Evolutionary conservation across 1,140 invertebrate species (phyloP), one percentile per base, ranked within the genome.

Genomic region (Drosophila yakuba): DNA sequence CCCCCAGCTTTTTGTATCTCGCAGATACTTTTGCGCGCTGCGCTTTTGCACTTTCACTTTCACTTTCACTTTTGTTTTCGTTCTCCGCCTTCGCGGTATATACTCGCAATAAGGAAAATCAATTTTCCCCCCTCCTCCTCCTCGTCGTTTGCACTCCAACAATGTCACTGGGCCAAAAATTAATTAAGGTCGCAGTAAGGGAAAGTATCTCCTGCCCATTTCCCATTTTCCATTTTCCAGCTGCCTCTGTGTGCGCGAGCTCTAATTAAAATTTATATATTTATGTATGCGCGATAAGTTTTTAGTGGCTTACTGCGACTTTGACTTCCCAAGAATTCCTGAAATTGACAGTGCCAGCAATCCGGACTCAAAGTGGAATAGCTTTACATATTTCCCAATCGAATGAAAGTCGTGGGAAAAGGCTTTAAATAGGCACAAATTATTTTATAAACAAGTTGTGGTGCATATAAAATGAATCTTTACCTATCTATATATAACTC

Each of bases 181-280:
- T 88, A 88, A 88, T 88, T 88, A 88, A 88, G 83, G 83, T 74
- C 71, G 80, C 81, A 64, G 32, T 58, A 64, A 69, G 20, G 67
- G 44, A n/a, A 36, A 50, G 39, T 60, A 10, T 69, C 11, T 39
- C 38, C 38, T 5, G 3, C 38, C 38, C 11, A 39, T 14, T 12
- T 41, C 11, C 38, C 20, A 20, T 20, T 20, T 20, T 20, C 41
- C 28, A 50, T 25, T 36, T 52, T 54, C 20, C 25, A 52, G 28
- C 38, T 64, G 38, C 35, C 7, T 66, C 44, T 76, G 66, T 64
- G 60, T 72, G 57, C 55, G 74, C 50, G 47, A 48, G 28, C 28
- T 82, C 83, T 86, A 86, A 86, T 86, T 86, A 86, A 86, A 83
- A 88, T 86, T 83, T 86, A 88, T 83, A 83, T 88, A 83, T 86